Evolutionary conservation across 2,888 invertebrate species (phyloP).

Genomic region (Scaptomyza polygonia): DNA sequence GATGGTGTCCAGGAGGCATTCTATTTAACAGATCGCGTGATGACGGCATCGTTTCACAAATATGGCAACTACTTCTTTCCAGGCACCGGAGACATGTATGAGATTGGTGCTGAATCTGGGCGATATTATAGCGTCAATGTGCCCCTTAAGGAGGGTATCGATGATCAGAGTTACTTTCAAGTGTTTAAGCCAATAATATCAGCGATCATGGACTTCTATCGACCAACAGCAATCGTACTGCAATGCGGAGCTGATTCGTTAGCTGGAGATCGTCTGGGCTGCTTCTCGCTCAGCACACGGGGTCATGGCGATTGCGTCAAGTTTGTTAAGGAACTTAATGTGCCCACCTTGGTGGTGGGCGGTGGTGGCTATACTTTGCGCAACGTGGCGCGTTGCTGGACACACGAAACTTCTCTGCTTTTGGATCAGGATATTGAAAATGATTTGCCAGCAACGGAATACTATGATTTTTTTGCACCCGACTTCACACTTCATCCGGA

Average conservation of each 20-base stretch:
- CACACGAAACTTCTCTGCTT: constrained; percentile 97
- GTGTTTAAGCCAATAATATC: constrained; percentile 97
- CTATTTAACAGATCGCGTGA: constrained; percentile 97
- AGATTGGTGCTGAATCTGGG: constrained; percentile 97
- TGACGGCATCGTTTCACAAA: constrained; percentile 99
- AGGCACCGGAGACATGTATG: constrained; percentile 99
- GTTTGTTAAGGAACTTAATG: constrained; percentile 95
- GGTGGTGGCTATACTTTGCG: constrained; percentile 95
- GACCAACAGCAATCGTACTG: constrained; percentile 97
- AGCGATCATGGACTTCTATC: constrained; percentile 97
- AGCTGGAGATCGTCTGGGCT: constrained; percentile 96
- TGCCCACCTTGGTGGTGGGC: constrained; percentile 95
- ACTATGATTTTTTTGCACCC: constrained; percentile 98
- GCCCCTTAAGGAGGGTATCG: constrained; percentile 98
- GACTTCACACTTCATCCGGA: constrained; percentile 98
- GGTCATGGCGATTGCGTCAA: constrained; percentile 99
- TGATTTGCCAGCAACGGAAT: constrained; percentile 97
- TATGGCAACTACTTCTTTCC: constrained; percentile 99
- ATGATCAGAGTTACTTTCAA: constrained; percentile 95
- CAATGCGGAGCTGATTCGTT: constrained; percentile 99
- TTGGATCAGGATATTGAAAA: constrained; percentile 97
- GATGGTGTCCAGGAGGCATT: constrained; percentile 99
- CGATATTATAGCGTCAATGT: constrained; percentile 99
- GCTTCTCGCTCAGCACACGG: constrained; percentile 96
- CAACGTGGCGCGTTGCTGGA: constrained; percentile 99